These are phyloP conservation scores for Neolamprologus sp. DNA, from an alignment of 2,113 vertebrate species.

Conservation along the genomic window DNA sequence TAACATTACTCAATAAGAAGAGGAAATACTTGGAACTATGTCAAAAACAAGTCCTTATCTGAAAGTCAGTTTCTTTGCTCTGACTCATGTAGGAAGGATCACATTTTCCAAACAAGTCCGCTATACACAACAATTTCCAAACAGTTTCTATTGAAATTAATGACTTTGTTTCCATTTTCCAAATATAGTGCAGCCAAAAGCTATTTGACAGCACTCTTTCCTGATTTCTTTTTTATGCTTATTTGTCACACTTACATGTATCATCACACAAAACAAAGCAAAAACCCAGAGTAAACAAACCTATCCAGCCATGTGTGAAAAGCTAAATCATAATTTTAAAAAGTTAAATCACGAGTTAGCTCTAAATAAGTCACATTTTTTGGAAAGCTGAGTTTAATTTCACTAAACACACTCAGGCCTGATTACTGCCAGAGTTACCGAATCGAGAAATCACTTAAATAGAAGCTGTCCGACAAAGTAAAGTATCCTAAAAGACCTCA, in stretches of 20 bases:
- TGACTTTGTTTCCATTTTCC: accelerated
- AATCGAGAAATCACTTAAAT: neutral
- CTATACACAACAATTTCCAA: accelerated
- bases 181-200: neutral
- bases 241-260: neutral
- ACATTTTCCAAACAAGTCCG: neutral
- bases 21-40: neutral
- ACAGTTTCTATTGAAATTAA: neutral
- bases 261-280: neutral
- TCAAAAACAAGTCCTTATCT: neutral
- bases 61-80: neutral
- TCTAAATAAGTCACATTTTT: neutral
- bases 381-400: neutral
- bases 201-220: neutral
- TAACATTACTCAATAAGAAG: neutral
- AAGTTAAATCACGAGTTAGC: neutral
- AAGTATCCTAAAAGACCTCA: neutral
- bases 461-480: neutral
- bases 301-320: neutral
- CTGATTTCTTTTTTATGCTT: neutral
- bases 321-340: accelerated
- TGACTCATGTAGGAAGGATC: neutral
- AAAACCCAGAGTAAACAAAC: neutral
- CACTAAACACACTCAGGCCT: neutral
- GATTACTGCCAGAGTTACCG: neutral